Base-by-base conservation (phyloP, 2,113 vertebrate genomes). In the Planiliza haematocheilus region DNA sequence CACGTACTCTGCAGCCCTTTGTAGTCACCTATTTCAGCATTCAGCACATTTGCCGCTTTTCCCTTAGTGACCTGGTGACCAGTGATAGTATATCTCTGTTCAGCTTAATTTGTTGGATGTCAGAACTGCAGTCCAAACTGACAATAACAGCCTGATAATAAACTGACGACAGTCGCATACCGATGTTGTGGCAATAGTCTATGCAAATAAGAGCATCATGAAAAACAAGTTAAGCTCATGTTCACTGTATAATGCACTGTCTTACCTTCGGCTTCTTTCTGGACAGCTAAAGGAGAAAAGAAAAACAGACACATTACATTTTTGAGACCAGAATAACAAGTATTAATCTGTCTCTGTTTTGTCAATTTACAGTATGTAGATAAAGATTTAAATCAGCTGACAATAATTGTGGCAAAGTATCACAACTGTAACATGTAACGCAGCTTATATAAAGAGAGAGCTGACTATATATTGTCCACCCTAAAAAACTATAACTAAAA, bases 191-290 rank as follows among this genome's bases (percentile, higher is more conserved):
- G 64, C 62, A 70, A 82, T 59, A 79, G 67, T 61, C 69, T 70
- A 70, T 81, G 60, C 70, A 82, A 87, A 75, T 50, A 78, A 69
- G 38, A 79, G 51, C 63, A 79, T 81, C 58, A 62, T n/a, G 9
- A 59, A 82, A 81, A 74, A 83, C 58, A 57, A 80, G 79, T 57
- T 42, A 69, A 21, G 36, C 52, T 83, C 53, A 70, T 64, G 48
- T 63, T 82, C 62, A 64, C 77, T 69, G 75, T 57, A 72, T 76
- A 68, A 77, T 71, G 56, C 70, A 75, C 64, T 70, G 67, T 86
- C 94, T 94, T 95, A 95, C 94, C 94, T 95, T 93, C 90, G 20
- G 88, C 90, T 84, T 93, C 91, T 86, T 82, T 93, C 85, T 93
- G 92, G 86, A 93, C 82, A 76, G 86, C 92, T 94, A 89, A 74